Evolutionary conservation across 2,797 vertebrate genomes (phyloP).

Genomic region (Onychomys torridus): DNA sequence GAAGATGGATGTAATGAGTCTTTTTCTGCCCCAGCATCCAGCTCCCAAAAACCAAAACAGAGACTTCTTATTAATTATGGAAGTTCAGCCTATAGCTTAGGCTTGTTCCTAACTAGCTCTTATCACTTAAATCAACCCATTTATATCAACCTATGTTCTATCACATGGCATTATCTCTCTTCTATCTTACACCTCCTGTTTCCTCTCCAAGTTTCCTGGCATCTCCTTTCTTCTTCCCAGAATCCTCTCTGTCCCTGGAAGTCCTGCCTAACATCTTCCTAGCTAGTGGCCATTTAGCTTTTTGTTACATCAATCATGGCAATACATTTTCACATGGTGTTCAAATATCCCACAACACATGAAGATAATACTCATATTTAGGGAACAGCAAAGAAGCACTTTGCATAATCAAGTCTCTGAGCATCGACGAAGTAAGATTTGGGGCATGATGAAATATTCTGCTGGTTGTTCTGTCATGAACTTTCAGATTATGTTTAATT

Average conservation of each 20-base stretch:
- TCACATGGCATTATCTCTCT: neutral
- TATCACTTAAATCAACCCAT: neutral
- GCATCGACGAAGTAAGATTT: neutral
- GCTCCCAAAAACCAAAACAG: neutral
- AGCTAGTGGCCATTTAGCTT: neutral
- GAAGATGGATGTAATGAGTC: neutral
- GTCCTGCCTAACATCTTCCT: neutral
- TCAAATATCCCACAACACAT: neutral
- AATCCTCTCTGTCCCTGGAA: neutral
- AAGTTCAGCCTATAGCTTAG: neutral
- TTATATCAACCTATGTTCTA: neutral
- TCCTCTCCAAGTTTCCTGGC: neutral
- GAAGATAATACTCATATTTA: neutral
- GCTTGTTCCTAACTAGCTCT: neutral
- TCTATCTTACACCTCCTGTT: neutral
- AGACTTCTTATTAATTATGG: neutral
- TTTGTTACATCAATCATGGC: neutral
- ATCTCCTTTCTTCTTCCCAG: neutral
- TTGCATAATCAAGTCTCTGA: neutral
- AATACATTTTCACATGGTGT: neutral
- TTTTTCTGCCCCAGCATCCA: neutral
- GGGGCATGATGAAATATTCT: neutral
- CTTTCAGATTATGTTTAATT: conserved; percentile 2
- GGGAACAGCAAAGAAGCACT: neutral
- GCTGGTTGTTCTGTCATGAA: neutral